Base-by-base conservation (phyloP, 2,888 invertebrate genomes). In the Meteorus colon region DNA sequence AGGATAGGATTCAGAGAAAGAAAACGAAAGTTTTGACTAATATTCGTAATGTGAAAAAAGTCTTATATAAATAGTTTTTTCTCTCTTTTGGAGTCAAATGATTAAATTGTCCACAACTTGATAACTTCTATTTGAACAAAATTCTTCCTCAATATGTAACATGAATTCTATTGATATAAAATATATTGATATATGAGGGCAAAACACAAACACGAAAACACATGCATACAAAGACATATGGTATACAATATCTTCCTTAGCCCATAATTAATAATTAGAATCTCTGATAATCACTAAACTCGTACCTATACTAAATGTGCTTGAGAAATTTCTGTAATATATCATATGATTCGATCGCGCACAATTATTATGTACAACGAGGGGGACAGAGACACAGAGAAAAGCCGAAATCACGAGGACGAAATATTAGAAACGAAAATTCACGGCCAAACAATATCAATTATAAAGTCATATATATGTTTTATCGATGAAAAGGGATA, bases 371-470 rank as follows among this genome's bases (percentile, higher is more conserved):
- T 85, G 82, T 83, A 83, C 83, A 85, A 84, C 83, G 85, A 85
- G 83, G 29, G 84, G 84, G 12, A 24, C 45, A 31, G 14, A 45
- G 51, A 10, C 14, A 48, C 4, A n/a, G 16, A n/a, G 48, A 6
- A 2, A n/a, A 16, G 5, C n/a, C 5, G 6, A 48, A n/a, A n/a
- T 16, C 4, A n/a, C n/a, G 48, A 48, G n/a, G 48, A n/a, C 10
- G 5, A 5, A n/a, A 48, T 14, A 16, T 48, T n/a, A 29, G 14
- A 31, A 69, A 41, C 67, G 81, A 79, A 79, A 82, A 82, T 85
- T 83, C 83, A 84, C 86, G 84, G 84, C 84, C 84, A 85, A 88
- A 87, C 82, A 82, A 87, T 87, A 87, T 88, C 86, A 87, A 77
- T 79, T 82, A 77, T 81, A 87, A 86, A 84, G 75, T 76, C 77